Percentiles rank a stretch among this genome's conserved stretches.
These are phyloP conservation scores for Alsophila aescularia DNA, from an alignment of 2,888 invertebrate species.

Conservation along the genomic window DNA sequence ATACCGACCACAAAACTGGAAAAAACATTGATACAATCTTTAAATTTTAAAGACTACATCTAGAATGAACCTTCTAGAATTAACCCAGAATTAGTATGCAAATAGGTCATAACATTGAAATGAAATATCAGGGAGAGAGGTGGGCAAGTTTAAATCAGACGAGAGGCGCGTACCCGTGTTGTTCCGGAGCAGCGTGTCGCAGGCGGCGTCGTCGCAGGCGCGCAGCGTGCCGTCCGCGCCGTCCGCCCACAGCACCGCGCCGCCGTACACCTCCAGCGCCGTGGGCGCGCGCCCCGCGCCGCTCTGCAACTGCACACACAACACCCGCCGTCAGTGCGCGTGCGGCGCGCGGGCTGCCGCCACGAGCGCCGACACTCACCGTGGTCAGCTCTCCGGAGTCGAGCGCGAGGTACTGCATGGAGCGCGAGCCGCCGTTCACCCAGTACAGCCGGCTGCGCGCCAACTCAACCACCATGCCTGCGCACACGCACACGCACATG, in stretches of 20 bases:
- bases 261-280: conserved; percentile 88
- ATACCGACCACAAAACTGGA: no score
- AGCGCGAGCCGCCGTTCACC: conserved; percentile 69
- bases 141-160: no score
- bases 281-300: conserved; percentile 76
- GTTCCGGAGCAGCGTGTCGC: conserved; percentile 80
- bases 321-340: neutral
- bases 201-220: conserved; percentile 75
- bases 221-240: conserved; percentile 85
- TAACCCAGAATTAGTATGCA: no score
- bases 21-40: no score
- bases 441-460: conserved; percentile 88
- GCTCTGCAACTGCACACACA: conserved; percentile 52
- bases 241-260: conserved; percentile 88
- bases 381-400: conserved; percentile 57
- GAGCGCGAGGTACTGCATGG: conserved; percentile 86
- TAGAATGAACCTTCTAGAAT: no score
- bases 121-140: no score
- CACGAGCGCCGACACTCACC: conserved; percentile 42
- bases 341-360: neutral
- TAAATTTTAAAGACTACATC: no score
- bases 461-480: conserved; percentile 87
- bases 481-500: neutral
- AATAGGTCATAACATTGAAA: no score
- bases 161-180: conserved; percentile 87